Evolutionary conservation across 2,113 vertebrate genomes (phyloP), one percentile per base, ranked within the genome.

Genomic region (Aix galericulata): DNA sequence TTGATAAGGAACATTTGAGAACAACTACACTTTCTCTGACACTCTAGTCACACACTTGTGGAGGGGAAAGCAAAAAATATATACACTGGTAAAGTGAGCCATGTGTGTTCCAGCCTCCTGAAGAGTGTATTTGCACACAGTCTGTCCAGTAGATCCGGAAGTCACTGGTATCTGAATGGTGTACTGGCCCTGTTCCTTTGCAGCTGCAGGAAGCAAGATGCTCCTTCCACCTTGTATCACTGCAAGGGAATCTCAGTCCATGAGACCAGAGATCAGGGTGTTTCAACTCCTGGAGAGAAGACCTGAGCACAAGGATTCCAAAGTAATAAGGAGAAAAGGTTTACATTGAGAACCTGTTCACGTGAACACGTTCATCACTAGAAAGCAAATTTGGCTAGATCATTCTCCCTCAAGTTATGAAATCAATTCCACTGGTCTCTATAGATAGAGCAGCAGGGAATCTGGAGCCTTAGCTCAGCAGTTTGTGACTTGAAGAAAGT

Each of bases 131-230:
- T 81, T 85, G 46, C 66, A 81, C 66, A 71, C 23, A 26, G 8
- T 48, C 62, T 89, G 79, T 76, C n/a, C 66, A 73, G 74, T 20
- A 83, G 79, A 29, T 88, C 63, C 81, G 52, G 48, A 94, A 96
- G 53, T 68, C 80, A 71, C n/a, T 91, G 55, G 48, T 44, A 84
- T 82, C 62, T 82, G 63, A 94, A 74, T 73, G 76, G 50, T 79
- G 69, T 38, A 4, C 69, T 97, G 94, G 91, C 69, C 91, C 64
- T n/a, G 17, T 63, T 97, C 91, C 75, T 82, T 23, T 77, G 81
- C 87, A 93, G 88, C 89, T 95, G 91, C 87, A 86, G 88, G 44
- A 95, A 87, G 75, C 86, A 94, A 92, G 85, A 76, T 83, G 95
- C 96, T 92, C 85, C 68, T 93, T 94, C 88, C 56, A 91, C 80